Evolutionary conservation across 2,113 vertebrate genomes (phyloP).

Genomic region (Rhynchopsitta pachyrhyncha): DNA sequence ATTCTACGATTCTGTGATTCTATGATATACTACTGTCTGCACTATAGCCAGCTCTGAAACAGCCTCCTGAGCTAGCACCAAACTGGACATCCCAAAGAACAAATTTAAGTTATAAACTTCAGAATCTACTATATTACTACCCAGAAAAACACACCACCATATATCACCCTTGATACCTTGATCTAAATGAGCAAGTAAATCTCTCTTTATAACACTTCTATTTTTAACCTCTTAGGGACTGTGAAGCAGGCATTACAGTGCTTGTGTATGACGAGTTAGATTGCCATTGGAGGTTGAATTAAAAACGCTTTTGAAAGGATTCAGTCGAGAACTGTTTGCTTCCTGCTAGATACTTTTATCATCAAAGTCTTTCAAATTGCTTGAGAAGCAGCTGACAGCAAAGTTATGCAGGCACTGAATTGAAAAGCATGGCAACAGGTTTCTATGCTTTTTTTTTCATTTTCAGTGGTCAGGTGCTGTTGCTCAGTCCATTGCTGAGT

Average conservation of each 20-base stretch:
- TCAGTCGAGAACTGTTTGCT: neutral
- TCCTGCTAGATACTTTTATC: neutral
- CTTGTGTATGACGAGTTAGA: neutral
- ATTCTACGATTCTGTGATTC: too few species aligned
- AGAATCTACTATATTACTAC: neutral
- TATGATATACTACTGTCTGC: neutral
- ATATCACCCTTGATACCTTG: neutral
- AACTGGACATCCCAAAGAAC: neutral
- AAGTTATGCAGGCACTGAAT: neutral
- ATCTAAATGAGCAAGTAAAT: neutral
- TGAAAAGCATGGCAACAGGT: neutral
- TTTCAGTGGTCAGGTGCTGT: neutral
- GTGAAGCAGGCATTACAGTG: neutral
- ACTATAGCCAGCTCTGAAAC: neutral
- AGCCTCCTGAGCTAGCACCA: neutral
- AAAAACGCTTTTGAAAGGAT: neutral
- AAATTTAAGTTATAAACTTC: neutral
- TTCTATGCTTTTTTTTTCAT: neutral
- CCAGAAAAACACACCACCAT: fast-evolving
- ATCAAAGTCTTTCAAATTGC: neutral
- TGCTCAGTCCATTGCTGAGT: neutral
- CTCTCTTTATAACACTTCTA: neutral
- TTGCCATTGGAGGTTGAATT: neutral
- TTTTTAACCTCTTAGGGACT: neutral
- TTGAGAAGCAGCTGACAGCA: neutral